Conservation (phyloP, 1,140 invertebrate genomes). For the Orius insidiosus region DNA sequence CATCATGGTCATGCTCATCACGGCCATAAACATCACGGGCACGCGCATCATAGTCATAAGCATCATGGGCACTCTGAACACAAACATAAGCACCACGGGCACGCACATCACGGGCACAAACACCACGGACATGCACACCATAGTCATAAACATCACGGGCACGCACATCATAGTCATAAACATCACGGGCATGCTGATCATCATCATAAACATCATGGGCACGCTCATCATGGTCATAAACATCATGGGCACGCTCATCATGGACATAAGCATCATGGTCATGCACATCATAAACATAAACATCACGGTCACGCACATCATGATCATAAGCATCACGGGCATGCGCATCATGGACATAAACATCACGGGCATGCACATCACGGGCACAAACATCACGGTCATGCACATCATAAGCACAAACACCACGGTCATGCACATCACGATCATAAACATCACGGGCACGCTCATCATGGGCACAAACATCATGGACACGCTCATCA, state of each 20-base stretch:
- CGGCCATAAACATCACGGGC: neutral
- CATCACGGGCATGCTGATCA: neutral
- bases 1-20: neutral
- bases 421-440: neutral
- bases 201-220: neutral
- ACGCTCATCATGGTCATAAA: neutral
- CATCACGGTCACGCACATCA: conserved; percentile 6
- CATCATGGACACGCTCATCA: neutral
- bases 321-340: neutral
- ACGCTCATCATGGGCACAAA: conserved; percentile 6
- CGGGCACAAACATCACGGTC: conserved; percentile 1
- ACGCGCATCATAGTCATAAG: neutral
- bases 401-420: conserved; percentile 9
- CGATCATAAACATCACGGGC: conserved; percentile 6
- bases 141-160: neutral
- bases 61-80: neutral
- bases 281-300: conserved; percentile 1
- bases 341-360: conserved; percentile 2
- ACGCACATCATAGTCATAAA: neutral
- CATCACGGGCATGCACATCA: neutral
- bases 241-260: neutral
- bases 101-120: neutral
- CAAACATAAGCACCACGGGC: neutral
- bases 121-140: neutral
- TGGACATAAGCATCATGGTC: neutral